Conservation (phyloP, 2,888 invertebrate genomes). For the Pheosia tremula region DNA sequence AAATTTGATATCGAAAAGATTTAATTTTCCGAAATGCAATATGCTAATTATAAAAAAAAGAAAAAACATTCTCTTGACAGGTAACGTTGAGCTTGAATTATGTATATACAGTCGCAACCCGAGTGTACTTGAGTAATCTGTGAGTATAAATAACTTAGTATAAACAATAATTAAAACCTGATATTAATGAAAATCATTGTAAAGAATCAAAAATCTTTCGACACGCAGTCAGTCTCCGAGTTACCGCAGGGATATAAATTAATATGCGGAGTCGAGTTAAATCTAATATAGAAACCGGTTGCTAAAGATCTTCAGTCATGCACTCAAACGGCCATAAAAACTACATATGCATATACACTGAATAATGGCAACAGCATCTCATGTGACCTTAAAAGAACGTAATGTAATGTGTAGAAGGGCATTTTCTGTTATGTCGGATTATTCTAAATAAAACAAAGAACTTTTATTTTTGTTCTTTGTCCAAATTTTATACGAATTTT, state of each 20-base stretch:
- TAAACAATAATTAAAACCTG: background rate
- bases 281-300: constrained; percentile 34
- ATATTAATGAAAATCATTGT: too few species aligned
- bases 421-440: constrained; percentile 4
- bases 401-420: constrained; percentile 10
- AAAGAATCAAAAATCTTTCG: background rate
- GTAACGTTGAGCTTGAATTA: too few species aligned
- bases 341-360: constrained; percentile 24
- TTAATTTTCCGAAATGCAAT: too few species aligned
- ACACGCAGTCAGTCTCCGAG: background rate
- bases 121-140: too few species aligned
- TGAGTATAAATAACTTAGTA: too few species aligned
- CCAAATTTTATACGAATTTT: too few species aligned
- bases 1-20: too few species aligned
- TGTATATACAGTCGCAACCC: too few species aligned
- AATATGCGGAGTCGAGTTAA: constrained; percentile 18
- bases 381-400: constrained; percentile 32
- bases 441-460: too few species aligned
- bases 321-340: constrained; percentile 32
- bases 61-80: too few species aligned
- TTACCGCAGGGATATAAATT: constrained; percentile 1
- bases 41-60: too few species aligned
- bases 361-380: constrained; percentile 27
- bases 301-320: constrained; percentile 22
- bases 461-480: too few species aligned